These are phyloP conservation scores for Brachionus rubens DNA, from an alignment of 1,140 invertebrate genomes.

Conservation along the genomic window DNA sequence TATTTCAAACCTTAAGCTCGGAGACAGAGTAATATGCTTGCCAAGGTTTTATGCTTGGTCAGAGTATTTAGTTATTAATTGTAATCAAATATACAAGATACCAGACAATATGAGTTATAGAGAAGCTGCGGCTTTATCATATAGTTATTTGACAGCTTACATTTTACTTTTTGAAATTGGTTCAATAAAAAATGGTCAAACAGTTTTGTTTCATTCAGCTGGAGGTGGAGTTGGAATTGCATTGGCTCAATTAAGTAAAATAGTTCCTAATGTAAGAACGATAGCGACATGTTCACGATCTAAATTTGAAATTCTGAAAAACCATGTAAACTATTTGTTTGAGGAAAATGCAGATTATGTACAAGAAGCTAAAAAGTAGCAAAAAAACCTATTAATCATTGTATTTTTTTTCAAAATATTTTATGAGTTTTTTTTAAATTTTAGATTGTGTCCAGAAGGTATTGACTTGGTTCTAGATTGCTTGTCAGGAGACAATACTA, in stretches of 20 bases:
- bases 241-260: not conserved
- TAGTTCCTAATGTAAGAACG: not conserved
- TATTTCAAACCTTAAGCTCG: too few species aligned
- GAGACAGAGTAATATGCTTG: conserved; percentile 77
- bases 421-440: too few species aligned
- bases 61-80: conserved; percentile 73
- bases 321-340: conserved; percentile 70
- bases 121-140: conserved; percentile 76
- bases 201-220: conserved; percentile 77
- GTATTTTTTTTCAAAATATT: not conserved
- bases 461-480: conserved; percentile 83
- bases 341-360: conserved; percentile 73
- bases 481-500: conserved; percentile 79
- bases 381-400: conserved; percentile 12
- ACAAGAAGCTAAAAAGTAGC: conserved; percentile 77
- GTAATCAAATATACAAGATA: conserved; percentile 74
- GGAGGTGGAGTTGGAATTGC: conserved; percentile 74
- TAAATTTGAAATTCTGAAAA: not conserved
- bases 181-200: conserved; percentile 72
- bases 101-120: conserved; percentile 72
- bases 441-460: conserved; percentile 71
- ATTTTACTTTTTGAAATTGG: conserved; percentile 79
- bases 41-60: conserved; percentile 80
- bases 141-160: conserved; percentile 81
- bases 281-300: not conserved